Evolutionary conservation across 2,797 vertebrate species (phyloP).

Genomic region (Sebastes vulpes): DNA sequence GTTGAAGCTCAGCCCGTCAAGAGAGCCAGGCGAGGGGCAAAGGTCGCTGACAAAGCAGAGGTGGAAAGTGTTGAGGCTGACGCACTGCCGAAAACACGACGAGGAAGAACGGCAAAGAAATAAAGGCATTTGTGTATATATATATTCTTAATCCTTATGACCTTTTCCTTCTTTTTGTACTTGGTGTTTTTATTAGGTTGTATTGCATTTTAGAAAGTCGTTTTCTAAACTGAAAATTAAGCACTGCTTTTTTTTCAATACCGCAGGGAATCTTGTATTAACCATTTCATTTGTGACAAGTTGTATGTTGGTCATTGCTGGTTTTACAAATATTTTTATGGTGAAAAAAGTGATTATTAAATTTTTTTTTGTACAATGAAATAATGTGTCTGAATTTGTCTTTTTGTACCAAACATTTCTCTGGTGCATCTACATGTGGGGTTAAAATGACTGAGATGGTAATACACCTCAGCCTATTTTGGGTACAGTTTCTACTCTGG

Average conservation of each 20-base stretch:
- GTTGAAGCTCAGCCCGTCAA: slow-evolving; percentile 52
- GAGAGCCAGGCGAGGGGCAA: slow-evolving; percentile 59
- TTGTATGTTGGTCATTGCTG: slow-evolving; percentile 27
- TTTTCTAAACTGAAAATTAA: slow-evolving; percentile 49
- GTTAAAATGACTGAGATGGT: not conserved
- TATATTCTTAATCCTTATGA: slow-evolving; percentile 8
- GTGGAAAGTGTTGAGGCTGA: slow-evolving; percentile 17
- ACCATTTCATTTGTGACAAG: not conserved
- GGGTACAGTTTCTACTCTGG: not conserved
- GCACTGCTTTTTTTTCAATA: slow-evolving; percentile 34
- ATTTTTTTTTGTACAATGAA: slow-evolving; percentile 39
- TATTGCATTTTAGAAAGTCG: slow-evolving; percentile 19
- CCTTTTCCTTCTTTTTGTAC: not conserved
- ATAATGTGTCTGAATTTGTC: not conserved
- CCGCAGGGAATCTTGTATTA: slow-evolving; percentile 50
- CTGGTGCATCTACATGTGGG: not conserved
- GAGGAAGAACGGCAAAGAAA: slow-evolving; percentile 76
- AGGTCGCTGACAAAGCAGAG: slow-evolving; percentile 8
- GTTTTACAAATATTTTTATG: slow-evolving; percentile 37
- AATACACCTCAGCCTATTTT: not conserved
- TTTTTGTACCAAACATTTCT: not conserved
- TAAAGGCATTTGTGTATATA: slow-evolving; percentile 42
- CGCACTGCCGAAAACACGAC: slow-evolving; percentile 51
- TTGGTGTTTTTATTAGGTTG: not conserved
- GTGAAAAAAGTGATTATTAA: slow-evolving; percentile 59